Percentiles rank a stretch among this genome's conserved stretches.
Conservation (phyloP, 2,797 vertebrate genomes). For the Ctenochaetus hawaiiensis region DNA sequence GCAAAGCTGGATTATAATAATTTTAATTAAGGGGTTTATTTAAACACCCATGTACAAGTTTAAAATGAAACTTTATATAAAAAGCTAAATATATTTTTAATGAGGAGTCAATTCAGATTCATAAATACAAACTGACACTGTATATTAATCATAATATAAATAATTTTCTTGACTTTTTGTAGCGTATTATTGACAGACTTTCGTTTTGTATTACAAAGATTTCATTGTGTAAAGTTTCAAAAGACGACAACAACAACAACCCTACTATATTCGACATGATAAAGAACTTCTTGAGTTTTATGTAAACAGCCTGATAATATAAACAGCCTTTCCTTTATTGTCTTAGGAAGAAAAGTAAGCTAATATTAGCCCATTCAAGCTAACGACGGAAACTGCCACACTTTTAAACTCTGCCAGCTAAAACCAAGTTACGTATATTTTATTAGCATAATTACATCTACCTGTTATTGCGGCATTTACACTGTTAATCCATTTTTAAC, state of each 20-base stretch:
- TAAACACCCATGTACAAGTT: background rate
- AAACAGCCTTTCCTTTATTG: no score
- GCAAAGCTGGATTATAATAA: background rate
- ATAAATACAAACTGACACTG: background rate
- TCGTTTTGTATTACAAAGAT: no score
- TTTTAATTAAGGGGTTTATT: background rate
- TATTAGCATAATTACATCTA: background rate
- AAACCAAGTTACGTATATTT: accelerated
- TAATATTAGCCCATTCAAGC: no score
- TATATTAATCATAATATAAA: background rate
- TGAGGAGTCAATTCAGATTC: background rate
- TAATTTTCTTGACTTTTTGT: no score
- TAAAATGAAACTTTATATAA: background rate
- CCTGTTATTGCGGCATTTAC: conserved; percentile 10
- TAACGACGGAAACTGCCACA: background rate
- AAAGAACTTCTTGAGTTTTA: no score
- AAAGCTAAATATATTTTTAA: background rate
- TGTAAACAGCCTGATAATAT: no score
- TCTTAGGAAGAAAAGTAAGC: no score
- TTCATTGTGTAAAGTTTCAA: no score
- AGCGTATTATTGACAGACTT: no score
- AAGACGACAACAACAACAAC: no score
- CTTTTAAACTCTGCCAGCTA: background rate
- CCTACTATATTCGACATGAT: no score
- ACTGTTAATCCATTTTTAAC: accelerated